These are phyloP conservation scores for Dorcus parallelipipedus DNA, from an alignment of 2,888 invertebrate genomes.

Conservation along the genomic window DNA sequence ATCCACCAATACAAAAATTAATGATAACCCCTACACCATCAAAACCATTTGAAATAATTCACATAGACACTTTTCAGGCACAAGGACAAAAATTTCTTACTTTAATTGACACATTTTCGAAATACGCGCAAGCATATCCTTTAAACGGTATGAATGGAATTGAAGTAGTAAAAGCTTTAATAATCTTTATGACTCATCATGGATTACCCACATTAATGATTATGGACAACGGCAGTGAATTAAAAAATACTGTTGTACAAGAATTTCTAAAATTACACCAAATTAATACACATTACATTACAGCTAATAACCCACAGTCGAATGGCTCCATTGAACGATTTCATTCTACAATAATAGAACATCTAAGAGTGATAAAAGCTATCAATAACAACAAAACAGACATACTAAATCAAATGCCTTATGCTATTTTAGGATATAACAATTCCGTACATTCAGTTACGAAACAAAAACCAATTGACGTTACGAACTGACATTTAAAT, in stretches of 20 bases:
- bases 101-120: slow-evolving; percentile 14
- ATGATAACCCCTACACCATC: not conserved
- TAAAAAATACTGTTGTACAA: not conserved
- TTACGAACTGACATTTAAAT: not conserved
- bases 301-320: not conserved
- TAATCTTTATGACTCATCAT: not conserved
- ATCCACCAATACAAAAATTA: not conserved
- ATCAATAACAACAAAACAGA: too few relatives aligned
- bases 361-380: too few relatives aligned
- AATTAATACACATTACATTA: not conserved
- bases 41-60: slow-evolving; percentile 13
- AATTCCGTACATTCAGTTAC: not conserved
- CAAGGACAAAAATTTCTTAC: slow-evolving; percentile 15
- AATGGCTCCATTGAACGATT: not conserved
- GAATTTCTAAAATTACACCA: not conserved
- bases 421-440: not conserved
- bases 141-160: slow-evolving; percentile 5
- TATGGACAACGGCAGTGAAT: not conserved
- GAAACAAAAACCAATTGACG: not conserved
- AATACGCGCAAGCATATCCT: slow-evolving; percentile 13
- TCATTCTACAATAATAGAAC: not conserved
- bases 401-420: too few relatives aligned
- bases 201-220: not conserved
- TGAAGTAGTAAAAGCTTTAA: not conserved
- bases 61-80: slow-evolving; percentile 12